Percentiles rank a stretch among this genome's conserved stretches.
Conservation (phyloP, 2,797 vertebrate genomes). For the Tangara arthus region DNA sequence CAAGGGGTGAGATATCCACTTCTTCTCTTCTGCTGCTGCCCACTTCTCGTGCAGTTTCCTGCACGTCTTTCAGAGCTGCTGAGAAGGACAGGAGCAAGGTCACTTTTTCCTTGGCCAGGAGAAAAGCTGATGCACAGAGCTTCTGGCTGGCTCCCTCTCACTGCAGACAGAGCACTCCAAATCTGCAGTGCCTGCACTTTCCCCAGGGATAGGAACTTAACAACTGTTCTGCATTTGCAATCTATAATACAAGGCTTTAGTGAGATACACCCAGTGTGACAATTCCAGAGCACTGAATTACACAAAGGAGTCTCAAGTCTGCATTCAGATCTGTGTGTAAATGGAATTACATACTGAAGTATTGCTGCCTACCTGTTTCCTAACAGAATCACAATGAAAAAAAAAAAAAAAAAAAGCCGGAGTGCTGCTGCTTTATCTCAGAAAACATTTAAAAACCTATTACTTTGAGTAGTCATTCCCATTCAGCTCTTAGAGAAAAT, state of each 20-base stretch:
- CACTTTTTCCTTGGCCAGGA: neutral
- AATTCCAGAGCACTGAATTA: neutral
- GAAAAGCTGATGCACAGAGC: conserved; percentile 20
- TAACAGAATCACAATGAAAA: neutral
- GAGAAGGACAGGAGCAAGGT: conserved; percentile 20
- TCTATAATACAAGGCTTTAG: neutral
- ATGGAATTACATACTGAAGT: conserved; percentile 1
- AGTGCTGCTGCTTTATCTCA: conserved; percentile 41
- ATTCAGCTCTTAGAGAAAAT: conserved; percentile 53
- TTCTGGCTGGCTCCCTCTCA: neutral
- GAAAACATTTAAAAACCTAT: conserved; percentile 52
- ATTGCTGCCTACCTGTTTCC: conserved; percentile 1
- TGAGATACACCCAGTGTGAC: neutral
- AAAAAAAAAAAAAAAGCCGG: neutral
- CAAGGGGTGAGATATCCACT: neutral
- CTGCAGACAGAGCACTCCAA: neutral
- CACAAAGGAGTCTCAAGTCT: neutral
- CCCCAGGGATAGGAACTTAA: neutral
- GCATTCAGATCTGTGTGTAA: neutral
- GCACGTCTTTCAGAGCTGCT: neutral
- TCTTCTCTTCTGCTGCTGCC: neutral
- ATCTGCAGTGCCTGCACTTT: conserved; percentile 20
- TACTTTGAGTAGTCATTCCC: conserved; percentile 60
- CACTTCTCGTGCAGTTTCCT: neutral
- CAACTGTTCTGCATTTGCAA: conserved; percentile 35